A percentile compares a stretch with the other conserved stretches of the same genome.
These are phyloP conservation scores for Metacarcinus magister DNA, from an alignment of 2,888 invertebrate genomes.

Conservation along the genomic window DNA sequence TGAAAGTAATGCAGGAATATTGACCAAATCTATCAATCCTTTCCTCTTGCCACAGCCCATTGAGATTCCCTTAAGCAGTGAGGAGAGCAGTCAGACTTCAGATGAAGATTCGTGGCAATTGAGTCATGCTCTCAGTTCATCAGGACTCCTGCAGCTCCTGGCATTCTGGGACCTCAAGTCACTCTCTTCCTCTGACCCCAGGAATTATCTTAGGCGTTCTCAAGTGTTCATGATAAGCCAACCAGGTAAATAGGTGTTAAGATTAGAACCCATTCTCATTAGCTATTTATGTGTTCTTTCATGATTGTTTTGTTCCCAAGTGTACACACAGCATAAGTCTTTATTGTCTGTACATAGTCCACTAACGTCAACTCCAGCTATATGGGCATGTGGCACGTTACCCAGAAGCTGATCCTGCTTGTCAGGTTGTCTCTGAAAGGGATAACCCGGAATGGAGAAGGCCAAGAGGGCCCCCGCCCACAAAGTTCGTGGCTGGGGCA, in stretches of 20 bases:
- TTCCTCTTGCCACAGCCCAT: conserved; percentile 65
- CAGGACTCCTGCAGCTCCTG: conserved; percentile 75
- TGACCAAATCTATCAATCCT: background rate
- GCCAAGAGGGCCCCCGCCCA: no score
- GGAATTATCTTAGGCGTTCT: conserved; percentile 64
- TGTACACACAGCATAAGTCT: no score
- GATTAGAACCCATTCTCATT: background rate
- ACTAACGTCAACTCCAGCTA: no score
- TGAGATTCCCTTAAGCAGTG: conserved; percentile 70
- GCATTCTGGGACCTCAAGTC: conserved; percentile 72
- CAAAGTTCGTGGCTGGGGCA: no score
- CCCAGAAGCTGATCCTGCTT: no score
- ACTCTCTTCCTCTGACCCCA: conserved; percentile 68
- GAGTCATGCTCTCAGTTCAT: conserved; percentile 69
- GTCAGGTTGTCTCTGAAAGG: no score
- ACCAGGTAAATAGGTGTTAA: conserved; percentile 72
- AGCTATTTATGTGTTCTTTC: background rate
- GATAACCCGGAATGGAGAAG: no score
- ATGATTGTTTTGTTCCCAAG: no score
- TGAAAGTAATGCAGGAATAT: background rate
- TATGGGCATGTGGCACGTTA: no score
- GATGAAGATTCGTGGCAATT: conserved; percentile 69
- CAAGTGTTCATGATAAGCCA: conserved; percentile 78
- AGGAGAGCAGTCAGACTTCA: conserved; percentile 59
- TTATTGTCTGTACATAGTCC: no score